phyloP scores from a whole-genome alignment of 2,797 vertebrate genomes.

The Poeciliopsis infans region DNA sequence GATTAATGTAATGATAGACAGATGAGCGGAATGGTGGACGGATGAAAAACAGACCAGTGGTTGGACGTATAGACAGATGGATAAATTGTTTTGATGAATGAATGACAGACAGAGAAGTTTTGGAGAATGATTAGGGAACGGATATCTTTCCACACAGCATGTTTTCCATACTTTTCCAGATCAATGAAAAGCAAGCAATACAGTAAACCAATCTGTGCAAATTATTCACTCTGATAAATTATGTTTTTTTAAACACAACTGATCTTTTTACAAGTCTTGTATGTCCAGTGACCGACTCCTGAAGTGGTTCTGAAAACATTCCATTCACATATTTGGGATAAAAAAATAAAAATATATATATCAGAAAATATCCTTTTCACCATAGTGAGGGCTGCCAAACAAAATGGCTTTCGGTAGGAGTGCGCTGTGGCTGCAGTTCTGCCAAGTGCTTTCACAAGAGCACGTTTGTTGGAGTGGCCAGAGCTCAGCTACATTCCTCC shows the following conservation, averaged over 20 bases:
- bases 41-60: neutral
- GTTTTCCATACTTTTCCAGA: neutral
- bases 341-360: neutral
- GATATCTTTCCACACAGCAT: neutral
- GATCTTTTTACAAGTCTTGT: conserved; percentile 4
- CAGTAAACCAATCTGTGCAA: neutral
- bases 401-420: conserved; percentile 59
- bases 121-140: neutral
- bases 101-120: neutral
- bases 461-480: conserved; percentile 22
- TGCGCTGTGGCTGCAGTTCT: conserved; percentile 13
- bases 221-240: neutral
- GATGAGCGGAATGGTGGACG: neutral
- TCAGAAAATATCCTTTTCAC: conserved; percentile 32
- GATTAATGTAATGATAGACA: neutral
- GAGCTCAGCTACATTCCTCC: conserved; percentile 47
- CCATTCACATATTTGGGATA: conserved; percentile 42
- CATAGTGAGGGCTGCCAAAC: conserved; percentile 59
- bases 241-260: neutral
- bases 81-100: neutral
- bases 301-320: conserved; percentile 41
- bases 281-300: conserved; percentile 20
- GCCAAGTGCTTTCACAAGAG: conserved; percentile 54
- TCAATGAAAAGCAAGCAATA: neutral
- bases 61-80: neutral